Percentiles rank a stretch among this genome's conserved stretches.
phyloP scores from a whole-genome alignment of 1,140 invertebrate genomes.

The Agrypnia vestita region DNA sequence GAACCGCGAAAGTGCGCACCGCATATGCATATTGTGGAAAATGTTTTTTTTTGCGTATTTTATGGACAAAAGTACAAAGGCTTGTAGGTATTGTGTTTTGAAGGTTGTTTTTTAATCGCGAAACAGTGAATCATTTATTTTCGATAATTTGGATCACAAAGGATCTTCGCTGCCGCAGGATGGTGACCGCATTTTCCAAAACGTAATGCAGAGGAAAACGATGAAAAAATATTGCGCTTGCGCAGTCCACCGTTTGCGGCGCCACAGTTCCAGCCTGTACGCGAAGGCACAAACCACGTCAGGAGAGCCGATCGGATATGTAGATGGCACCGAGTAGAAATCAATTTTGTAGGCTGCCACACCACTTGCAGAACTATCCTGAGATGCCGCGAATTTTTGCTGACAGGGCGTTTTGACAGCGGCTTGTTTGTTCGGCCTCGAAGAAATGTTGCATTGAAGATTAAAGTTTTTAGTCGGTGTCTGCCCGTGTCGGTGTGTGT shows the following conservation, averaged over 20 bases:
- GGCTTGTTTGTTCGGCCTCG: background rate
- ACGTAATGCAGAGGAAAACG: slow-evolving; percentile 10
- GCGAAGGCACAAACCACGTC: background rate
- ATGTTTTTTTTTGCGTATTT: no score
- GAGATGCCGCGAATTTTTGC: background rate
- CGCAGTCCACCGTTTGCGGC: slow-evolving; percentile 8
- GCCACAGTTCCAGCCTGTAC: background rate
- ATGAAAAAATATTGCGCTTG: slow-evolving; percentile 3
- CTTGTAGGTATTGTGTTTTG: no score
- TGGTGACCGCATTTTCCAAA: slow-evolving; percentile 22
- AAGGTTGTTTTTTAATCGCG: no score
- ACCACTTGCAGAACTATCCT: background rate
- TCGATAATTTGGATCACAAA: no score
- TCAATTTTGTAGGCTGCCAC: background rate
- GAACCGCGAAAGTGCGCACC: no score
- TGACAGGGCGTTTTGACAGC: background rate
- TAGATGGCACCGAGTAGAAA: background rate
- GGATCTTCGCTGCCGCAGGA: background rate
- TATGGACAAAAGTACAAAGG: no score
- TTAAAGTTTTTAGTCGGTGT: slow-evolving; percentile 42
- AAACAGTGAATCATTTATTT: no score
- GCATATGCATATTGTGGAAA: no score
- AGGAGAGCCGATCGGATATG: background rate
- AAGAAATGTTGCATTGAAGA: slow-evolving; percentile 33
- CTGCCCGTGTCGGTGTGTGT: slow-evolving; percentile 20